A percentile compares a stretch with the other conserved stretches of the same genome.
Evolutionary conservation across 2,113 vertebrate species (phyloP).

Genomic region (Gracilinanus agilis): DNA sequence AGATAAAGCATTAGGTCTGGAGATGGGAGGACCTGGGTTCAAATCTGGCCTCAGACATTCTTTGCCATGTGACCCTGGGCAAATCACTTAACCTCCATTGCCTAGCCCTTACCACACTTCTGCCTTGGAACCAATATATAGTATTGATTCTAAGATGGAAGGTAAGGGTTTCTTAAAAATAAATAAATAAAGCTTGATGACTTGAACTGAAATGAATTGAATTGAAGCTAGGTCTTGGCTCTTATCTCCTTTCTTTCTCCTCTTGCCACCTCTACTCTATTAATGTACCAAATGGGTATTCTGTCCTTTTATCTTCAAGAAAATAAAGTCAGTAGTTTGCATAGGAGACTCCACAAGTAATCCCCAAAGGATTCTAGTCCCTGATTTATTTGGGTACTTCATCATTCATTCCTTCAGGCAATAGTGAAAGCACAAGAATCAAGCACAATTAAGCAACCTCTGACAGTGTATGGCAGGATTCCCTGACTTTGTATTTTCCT

Average conservation of each 20-base stretch:
- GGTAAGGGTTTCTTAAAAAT: too few species aligned
- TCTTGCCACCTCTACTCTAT: too few species aligned
- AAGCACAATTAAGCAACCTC: background rate
- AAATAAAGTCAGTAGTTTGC: slow-evolving; percentile 23
- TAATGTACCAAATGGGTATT: background rate
- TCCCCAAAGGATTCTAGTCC: background rate
- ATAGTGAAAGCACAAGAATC: background rate
- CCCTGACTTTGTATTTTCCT: background rate
- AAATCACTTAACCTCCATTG: too few species aligned
- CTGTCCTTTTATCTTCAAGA: slow-evolving; percentile 9
- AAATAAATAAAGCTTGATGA: background rate
- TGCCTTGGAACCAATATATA: too few species aligned
- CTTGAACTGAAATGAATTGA: background rate
- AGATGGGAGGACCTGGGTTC: too few species aligned
- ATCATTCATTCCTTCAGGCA: slow-evolving; percentile 39
- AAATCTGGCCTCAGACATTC: too few species aligned
- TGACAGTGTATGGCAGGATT: background rate
- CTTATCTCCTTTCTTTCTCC: background rate
- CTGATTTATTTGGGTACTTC: slow-evolving; percentile 6
- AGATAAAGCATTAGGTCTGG: too few species aligned
- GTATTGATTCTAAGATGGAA: too few species aligned
- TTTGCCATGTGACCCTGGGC: too few species aligned
- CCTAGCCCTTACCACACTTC: too few species aligned
- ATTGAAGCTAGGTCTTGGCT: background rate
- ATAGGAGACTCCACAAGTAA: background rate